phyloP scores from a whole-genome alignment of 2,797 vertebrate species.

The Pipistrellus pygmaeus region DNA sequence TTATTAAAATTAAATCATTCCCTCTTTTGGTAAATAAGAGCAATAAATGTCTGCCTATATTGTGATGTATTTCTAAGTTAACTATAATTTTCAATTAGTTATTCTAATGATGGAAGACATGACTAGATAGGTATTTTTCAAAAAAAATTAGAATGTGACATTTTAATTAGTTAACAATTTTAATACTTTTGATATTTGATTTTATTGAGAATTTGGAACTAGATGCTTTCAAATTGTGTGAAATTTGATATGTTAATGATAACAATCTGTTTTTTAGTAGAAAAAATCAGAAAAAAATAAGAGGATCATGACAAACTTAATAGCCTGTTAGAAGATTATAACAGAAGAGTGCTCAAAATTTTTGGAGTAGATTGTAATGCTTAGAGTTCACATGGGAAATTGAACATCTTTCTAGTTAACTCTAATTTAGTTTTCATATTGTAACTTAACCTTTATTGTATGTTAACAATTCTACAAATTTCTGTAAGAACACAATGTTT shows the following conservation, averaged over 20 bases:
- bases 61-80: neutral
- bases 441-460: neutral
- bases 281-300: neutral
- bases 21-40: neutral
- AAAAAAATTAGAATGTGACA: neutral
- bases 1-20: neutral
- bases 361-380: neutral
- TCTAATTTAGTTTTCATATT: neutral
- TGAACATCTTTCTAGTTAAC: neutral
- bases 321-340: neutral
- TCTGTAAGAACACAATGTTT: neutral
- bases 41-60: neutral
- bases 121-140: neutral
- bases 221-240: neutral
- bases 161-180: neutral
- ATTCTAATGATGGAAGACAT: neutral
- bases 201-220: neutral
- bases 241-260: neutral
- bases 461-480: neutral
- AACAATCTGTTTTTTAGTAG: neutral
- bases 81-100: neutral
- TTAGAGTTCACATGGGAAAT: neutral
- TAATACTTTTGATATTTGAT: slow-evolving; percentile 20
- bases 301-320: neutral
- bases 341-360: neutral